These are phyloP conservation scores for Watsonalla cultraria DNA, from an alignment of 2,888 invertebrate species.

Conservation along the genomic window DNA sequence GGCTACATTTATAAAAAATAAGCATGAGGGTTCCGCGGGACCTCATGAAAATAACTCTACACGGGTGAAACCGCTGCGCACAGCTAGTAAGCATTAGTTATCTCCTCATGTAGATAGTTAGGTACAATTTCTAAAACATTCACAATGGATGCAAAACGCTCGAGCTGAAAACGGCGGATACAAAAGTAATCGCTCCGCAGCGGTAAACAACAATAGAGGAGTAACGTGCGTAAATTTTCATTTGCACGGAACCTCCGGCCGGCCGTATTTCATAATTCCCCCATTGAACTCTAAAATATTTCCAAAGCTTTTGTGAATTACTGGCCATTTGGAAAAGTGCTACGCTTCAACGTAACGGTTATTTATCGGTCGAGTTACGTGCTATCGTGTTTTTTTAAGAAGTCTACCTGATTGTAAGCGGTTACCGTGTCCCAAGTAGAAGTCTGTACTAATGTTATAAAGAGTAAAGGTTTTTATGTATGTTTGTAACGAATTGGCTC, in stretches of 20 bases:
- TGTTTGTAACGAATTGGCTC: too few species aligned
- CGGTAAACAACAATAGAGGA: slow-evolving; percentile 6
- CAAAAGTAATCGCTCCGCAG: slow-evolving; percentile 9
- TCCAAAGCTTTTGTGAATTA: slow-evolving; percentile 33
- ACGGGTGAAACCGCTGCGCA: too few species aligned
- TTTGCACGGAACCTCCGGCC: slow-evolving; percentile 29
- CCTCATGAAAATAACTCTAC: too few species aligned
- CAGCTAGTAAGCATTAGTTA: too few species aligned
- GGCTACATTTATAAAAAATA: too few species aligned
- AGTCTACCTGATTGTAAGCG: background rate
- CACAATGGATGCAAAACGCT: background rate
- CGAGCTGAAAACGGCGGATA: background rate
- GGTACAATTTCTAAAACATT: background rate
- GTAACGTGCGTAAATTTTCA: slow-evolving; percentile 53
- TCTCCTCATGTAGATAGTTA: too few species aligned
- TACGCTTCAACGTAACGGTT: slow-evolving; percentile 31
- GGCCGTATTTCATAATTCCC: slow-evolving; percentile 59
- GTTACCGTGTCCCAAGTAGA: background rate
- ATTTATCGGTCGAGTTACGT: slow-evolving; percentile 39
- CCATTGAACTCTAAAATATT: slow-evolving; percentile 63
- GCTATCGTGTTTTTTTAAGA: background rate
- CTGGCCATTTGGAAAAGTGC: slow-evolving; percentile 23
- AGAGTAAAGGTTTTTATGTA: too few species aligned
- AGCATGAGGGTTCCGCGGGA: too few species aligned
- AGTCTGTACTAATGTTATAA: too few species aligned